Percentiles rank a stretch among this genome's conserved stretches.
Evolutionary conservation across 2,113 vertebrate species (phyloP).

Genomic region (Hystrix cristata): DNA sequence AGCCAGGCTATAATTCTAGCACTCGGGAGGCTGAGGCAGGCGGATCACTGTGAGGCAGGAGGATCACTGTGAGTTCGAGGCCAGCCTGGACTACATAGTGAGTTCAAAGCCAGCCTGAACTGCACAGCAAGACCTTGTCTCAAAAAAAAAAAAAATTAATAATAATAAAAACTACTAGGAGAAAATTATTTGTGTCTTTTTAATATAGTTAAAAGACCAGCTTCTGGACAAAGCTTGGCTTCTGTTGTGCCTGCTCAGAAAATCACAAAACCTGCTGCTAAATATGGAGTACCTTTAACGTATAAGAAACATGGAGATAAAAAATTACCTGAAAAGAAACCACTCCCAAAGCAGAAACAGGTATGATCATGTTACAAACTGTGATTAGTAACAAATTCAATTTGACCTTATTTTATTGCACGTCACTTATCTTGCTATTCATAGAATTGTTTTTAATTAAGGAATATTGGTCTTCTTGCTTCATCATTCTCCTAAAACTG

Average conservation of each 20-base stretch:
- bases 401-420: not conserved
- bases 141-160: too few species aligned
- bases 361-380: slow-evolving; percentile 83
- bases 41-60: too few species aligned
- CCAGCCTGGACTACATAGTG: too few species aligned
- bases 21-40: too few species aligned
- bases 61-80: too few species aligned
- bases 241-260: slow-evolving; percentile 91
- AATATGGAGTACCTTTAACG: slow-evolving; percentile 98
- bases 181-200: slow-evolving; percentile 4
- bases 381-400: not conserved
- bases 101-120: too few species aligned
- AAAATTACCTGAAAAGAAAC: slow-evolving; percentile 92
- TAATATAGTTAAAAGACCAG: slow-evolving; percentile 91
- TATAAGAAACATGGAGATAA: slow-evolving; percentile 91
- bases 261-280: slow-evolving; percentile 98
- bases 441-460: slow-evolving; percentile 44
- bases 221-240: slow-evolving; percentile 88
- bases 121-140: too few species aligned
- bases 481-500: slow-evolving; percentile 4
- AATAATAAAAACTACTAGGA: not conserved
- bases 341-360: slow-evolving; percentile 90
- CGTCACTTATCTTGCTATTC: not conserved
- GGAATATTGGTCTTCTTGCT: not conserved
- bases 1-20: too few species aligned